These are phyloP conservation scores for Coryphaenoides rupestris DNA, from an alignment of 2,113 vertebrate genomes.

Conservation along the genomic window DNA sequence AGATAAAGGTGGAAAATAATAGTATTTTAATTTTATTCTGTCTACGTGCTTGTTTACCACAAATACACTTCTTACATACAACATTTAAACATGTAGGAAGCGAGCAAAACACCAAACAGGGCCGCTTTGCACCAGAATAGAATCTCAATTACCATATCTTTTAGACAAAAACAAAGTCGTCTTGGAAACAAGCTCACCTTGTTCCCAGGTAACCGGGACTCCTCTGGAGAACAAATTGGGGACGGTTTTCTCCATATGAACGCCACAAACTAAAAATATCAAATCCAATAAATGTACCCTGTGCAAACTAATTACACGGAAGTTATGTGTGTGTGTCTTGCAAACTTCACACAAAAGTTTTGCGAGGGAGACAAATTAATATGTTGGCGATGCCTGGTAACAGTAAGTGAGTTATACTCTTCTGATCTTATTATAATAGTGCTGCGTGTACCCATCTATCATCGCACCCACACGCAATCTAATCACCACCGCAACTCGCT, in stretches of 20 bases:
- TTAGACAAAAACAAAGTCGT: not conserved
- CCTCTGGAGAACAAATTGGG: not conserved
- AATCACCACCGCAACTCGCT: not conserved
- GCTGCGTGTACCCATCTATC: not conserved
- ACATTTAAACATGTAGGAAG: too few species aligned
- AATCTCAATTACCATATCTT: conserved; percentile 14
- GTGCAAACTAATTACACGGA: conserved; percentile 26
- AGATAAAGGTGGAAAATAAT: too few species aligned
- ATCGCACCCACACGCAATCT: not conserved
- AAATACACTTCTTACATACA: too few species aligned
- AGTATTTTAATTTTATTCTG: too few species aligned
- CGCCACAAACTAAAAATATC: not conserved
- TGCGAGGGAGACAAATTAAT: not conserved
- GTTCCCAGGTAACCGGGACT: conserved; percentile 15
- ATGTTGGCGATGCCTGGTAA: conserved; percentile 1
- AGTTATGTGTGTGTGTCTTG: not conserved
- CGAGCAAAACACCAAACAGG: too few species aligned
- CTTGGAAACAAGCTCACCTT: not conserved
- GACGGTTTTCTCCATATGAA: not conserved
- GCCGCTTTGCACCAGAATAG: not conserved
- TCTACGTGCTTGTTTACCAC: too few species aligned
- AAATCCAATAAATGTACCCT: not conserved
- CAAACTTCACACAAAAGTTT: conserved; percentile 11
- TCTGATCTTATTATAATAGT: not conserved
- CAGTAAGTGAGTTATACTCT: conserved; percentile 1